Conservation (phyloP, 2,113 vertebrate genomes). For the Cyprinodon tularosa region DNA sequence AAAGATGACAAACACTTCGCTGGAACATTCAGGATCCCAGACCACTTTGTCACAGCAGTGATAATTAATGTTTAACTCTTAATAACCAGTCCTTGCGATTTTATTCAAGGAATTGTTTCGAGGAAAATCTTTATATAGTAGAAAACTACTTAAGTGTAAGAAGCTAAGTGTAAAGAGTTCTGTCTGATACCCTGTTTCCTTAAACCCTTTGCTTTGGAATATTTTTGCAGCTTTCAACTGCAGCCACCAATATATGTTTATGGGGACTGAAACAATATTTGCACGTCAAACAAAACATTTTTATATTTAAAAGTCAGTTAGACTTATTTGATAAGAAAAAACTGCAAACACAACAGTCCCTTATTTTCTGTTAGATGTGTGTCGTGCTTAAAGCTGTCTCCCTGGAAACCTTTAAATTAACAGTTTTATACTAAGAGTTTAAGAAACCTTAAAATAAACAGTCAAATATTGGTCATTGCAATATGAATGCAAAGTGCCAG, state of each 20-base stretch:
- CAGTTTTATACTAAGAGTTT: neutral
- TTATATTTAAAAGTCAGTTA: too few species aligned
- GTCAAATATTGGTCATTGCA: too few species aligned
- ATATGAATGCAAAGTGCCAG: too few species aligned
- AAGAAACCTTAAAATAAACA: too few species aligned
- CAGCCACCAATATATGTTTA: neutral
- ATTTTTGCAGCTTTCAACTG: slow-evolving; percentile 5
- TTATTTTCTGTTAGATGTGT: neutral
- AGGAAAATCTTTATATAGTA: neutral
- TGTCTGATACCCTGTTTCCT: neutral
- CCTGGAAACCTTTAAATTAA: neutral
- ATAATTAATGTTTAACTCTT: neutral
- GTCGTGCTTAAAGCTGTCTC: neutral
- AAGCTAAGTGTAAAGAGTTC: neutral
- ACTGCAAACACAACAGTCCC: neutral
- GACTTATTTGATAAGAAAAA: neutral
- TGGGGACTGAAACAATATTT: neutral
- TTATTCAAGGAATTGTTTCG: neutral
- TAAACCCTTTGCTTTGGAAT: slow-evolving; percentile 14
- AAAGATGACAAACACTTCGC: neutral
- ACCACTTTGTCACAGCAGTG: neutral
- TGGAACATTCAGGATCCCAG: neutral
- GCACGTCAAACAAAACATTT: neutral
- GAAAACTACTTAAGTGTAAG: neutral
- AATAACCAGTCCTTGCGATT: neutral